Conservation (phyloP, 2,797 vertebrate genomes). For the Cyclopterus lumpus region DNA sequence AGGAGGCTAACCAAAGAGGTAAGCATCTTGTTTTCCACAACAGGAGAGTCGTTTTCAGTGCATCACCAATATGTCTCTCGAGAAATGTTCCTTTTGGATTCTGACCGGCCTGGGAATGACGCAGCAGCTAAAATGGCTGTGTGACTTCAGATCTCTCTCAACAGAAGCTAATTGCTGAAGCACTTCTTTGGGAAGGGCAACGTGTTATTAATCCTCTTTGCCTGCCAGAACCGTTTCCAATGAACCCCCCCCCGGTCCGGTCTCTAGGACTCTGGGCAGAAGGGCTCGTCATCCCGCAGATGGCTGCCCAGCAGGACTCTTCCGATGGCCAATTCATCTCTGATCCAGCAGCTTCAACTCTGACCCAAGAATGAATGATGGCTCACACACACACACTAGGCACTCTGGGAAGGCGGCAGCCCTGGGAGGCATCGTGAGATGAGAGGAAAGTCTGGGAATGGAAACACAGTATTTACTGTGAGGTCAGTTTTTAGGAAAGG, state of each 20-base stretch:
- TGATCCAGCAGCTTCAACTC: slow-evolving; percentile 64
- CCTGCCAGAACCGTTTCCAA: slow-evolving; percentile 11
- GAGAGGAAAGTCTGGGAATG: background rate
- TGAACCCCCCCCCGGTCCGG: slow-evolving; percentile 15
- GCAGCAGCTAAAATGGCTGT: background rate
- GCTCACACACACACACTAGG: slow-evolving; percentile 16
- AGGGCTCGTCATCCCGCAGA: slow-evolving; percentile 63
- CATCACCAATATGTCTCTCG: background rate
- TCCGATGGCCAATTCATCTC: slow-evolving; percentile 59
- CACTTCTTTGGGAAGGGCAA: background rate
- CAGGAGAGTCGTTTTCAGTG: background rate
- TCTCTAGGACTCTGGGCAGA: slow-evolving; percentile 26
- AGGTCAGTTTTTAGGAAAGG: background rate
- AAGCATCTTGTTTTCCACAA: background rate
- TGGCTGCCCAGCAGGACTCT: slow-evolving; percentile 74
- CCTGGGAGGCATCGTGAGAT: slow-evolving; percentile 13
- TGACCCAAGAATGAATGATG: slow-evolving; percentile 65
- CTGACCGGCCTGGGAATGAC: background rate
- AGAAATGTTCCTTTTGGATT: background rate
- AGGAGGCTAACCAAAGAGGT: background rate
- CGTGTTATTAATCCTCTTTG: slow-evolving; percentile 19
- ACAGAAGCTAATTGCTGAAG: background rate
- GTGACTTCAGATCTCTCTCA: background rate
- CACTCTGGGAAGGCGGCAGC: slow-evolving; percentile 35
- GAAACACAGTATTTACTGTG: slow-evolving; percentile 16